Evolutionary conservation across 2,113 vertebrate species (phyloP), one percentile per base, ranked within the genome.

Genomic region (Saccopteryx bilineata): DNA sequence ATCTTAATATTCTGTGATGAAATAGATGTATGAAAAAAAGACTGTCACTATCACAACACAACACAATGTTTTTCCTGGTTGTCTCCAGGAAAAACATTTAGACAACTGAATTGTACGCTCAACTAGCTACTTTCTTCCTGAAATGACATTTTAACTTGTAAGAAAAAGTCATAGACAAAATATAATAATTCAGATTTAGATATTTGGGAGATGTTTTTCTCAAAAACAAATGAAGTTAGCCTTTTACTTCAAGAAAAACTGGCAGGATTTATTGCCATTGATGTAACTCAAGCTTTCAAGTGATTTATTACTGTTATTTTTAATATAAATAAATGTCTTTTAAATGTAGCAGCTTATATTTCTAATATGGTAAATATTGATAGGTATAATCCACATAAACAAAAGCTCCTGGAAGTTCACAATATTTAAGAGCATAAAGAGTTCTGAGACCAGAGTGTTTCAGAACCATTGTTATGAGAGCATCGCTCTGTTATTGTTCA

Each of bases 61-160:
- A 87, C n/a, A n/a, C n/a, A n/a, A n/a, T n/a, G n/a, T n/a, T n/a
- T n/a, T n/a, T n/a, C n/a, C n/a, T 15, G 54, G 50, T 13, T 65
- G 23, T 58, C 56, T 93, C 78, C 75, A 94, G 3, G 68, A 13
- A 96, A 93, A 96, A 13, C n/a, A 96, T 39, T 95, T 88, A 94
- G 88, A 56, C 56, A 95, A 96, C 2, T 90, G 65, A 96, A 63
- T 19, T 90, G 11, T 69, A 80, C 26, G 19, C 31, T 65, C 17
- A 93, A 96, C 52, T 68, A 93, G 46, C n/a, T 18, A 5, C 2
- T 33, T 76, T 78, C 79, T 39, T 39, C 18, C 1, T 26, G 61
- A 52, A 87, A 91, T 8, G 84, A 24, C 39, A 90, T 33, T 86
- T 52, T 93, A 60, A 85, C 80, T 66, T 60, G 52, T 74, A 80